Base-by-base conservation (phyloP, 2,113 vertebrate species). In the Leptosomus discolor region DNA sequence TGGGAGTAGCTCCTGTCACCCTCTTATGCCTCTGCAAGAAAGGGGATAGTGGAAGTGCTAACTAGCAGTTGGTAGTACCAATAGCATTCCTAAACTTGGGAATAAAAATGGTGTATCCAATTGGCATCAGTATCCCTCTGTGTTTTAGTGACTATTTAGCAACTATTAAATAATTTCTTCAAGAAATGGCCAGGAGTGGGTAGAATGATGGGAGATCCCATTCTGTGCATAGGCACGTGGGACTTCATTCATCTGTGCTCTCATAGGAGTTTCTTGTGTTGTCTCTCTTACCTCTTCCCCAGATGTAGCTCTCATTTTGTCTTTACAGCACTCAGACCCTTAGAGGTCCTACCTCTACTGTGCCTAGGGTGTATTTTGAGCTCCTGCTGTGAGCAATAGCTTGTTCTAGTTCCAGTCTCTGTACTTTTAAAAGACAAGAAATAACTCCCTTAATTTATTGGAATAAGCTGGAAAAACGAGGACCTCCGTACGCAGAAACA, bases 1-100 rank as follows among this genome's bases (percentile, higher is more conserved):
- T 54, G 64, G 30, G 7, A 75, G 34, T 4, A 14, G 12, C 8
- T 67, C n/a, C 48, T 58, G 26, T 34, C 30, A 26, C 19, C 34
- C 10, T 30, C 19, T 23, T 50, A 8, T 3, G 3, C 17, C 14
- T 32, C 36, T n/a, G 48, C 9, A 34, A 50, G 34, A 54, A 50
- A 3, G n/a, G 50, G n/a, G 2, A 14, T 10, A 0, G 0, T 39
- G 74, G 45, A 58, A 51, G n/a, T 29, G 24, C 12, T 8, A 1
- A 30, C 15, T 21, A 36, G 48, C 7, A 85, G 11, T 32, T 37
- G 3, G 23, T 32, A 24, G 36, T 32, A 39, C 36, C 18, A 20
- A 1, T 6, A 41, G 11, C 11, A 7, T 54, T 78, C 43, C 50
- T 17, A 1, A 43, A 11, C 2, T 1, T 19, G 51, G n/a, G 56